phyloP scores from a whole-genome alignment of 1,140 invertebrate species.

The Saccostrea glomerata region DNA sequence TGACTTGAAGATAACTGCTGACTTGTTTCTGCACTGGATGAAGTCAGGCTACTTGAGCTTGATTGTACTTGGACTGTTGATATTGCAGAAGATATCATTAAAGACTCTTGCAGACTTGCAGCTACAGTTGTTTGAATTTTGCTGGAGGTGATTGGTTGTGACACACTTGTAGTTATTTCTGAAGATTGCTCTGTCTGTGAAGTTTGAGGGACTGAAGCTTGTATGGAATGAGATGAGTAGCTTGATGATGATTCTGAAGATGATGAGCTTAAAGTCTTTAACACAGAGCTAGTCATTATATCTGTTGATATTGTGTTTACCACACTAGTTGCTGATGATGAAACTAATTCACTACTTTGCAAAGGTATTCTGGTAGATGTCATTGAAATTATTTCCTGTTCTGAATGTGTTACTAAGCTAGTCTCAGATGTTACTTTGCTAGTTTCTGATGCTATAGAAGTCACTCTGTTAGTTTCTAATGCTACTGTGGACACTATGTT shows the following conservation, averaged over 20 bases:
- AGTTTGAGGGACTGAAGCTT: background rate
- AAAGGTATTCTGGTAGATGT: background rate
- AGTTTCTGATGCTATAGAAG: background rate
- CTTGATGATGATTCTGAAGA: background rate
- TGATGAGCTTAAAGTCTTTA: background rate
- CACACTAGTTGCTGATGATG: background rate
- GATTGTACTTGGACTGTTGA: background rate
- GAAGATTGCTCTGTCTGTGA: background rate
- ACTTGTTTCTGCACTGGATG: background rate
- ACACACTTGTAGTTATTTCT: background rate
- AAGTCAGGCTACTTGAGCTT: background rate
- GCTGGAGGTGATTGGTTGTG: background rate
- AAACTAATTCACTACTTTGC: conserved; percentile 17
- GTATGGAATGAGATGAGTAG: background rate
- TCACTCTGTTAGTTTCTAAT: conserved; percentile 13
- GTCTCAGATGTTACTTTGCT: background rate
- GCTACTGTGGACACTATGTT: background rate
- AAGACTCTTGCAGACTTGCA: background rate
- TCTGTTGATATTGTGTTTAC: background rate
- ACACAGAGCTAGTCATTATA: background rate
- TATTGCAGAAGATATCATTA: background rate
- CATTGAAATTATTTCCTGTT: background rate
- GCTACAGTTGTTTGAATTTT: background rate
- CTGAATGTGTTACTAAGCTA: background rate
- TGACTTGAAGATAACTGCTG: background rate